phyloP scores from a whole-genome alignment of 2,888 invertebrate species.

The Pharmacophagus antenor region DNA sequence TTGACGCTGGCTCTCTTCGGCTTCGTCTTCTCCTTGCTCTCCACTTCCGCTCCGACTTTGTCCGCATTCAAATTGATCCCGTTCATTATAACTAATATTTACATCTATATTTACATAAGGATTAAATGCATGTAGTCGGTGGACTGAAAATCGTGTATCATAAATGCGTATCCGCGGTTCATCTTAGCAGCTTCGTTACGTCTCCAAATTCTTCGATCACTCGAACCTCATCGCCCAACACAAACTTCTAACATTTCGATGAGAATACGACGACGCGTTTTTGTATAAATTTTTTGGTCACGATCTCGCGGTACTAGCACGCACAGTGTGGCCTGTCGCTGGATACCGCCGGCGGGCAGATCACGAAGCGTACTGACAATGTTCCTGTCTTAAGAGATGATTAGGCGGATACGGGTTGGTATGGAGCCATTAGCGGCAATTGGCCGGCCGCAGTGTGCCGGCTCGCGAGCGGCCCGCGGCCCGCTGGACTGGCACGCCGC shows the following conservation, averaged over 20 bases:
- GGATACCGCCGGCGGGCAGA: constrained; percentile 45
- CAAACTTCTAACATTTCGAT: constrained; percentile 13
- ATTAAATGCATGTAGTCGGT: constrained; percentile 21
- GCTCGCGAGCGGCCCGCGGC: constrained; percentile 55
- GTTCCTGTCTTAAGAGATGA: constrained; percentile 72
- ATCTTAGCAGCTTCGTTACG: constrained; percentile 9
- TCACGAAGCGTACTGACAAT: constrained; percentile 59
- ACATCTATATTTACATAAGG: constrained; percentile 13
- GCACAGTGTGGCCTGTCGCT: constrained; percentile 3
- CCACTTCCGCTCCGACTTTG: constrained; percentile 55
- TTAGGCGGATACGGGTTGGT: constrained; percentile 76
- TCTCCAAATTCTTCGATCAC: background rate
- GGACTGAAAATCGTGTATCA: constrained; percentile 4
- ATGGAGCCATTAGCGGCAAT: constrained; percentile 75
- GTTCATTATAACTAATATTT: constrained; percentile 60
- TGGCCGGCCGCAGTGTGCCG: constrained; percentile 64
- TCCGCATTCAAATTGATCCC: constrained; percentile 62
- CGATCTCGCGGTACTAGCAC: constrained; percentile 21
- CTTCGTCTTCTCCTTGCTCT: constrained; percentile 53
- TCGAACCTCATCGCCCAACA: background rate
- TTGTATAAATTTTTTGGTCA: background rate
- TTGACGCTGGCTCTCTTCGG: constrained; percentile 55
- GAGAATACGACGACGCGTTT: background rate
- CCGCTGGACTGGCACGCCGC: constrained; percentile 60
- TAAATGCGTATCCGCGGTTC: constrained; percentile 3